phyloP scores from a whole-genome alignment of 2,888 invertebrate species.

The Chloromyia formosa region DNA sequence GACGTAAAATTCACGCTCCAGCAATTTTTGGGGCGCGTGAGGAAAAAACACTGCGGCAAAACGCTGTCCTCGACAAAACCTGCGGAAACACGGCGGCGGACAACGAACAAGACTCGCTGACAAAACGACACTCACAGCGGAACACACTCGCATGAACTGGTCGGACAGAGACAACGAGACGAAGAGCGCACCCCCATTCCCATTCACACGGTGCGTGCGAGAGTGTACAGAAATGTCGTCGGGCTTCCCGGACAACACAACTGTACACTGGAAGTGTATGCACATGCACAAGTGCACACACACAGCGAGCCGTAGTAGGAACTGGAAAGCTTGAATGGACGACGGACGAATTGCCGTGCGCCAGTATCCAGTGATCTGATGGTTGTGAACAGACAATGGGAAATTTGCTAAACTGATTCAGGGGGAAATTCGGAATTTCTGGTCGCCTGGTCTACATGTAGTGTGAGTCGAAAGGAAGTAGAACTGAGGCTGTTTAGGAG shows the following conservation, averaged over 20 bases:
- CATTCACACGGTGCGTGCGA: not conserved
- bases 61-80: not conserved
- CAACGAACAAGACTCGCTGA: not conserved
- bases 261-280: not conserved
- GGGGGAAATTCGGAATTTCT: no score
- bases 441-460: no score
- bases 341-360: no score
- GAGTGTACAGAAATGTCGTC: not conserved
- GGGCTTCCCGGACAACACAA: not conserved
- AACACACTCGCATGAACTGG: not conserved
- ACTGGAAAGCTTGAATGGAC: not conserved
- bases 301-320: not conserved
- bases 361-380: no score
- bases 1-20: not conserved
- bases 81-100: not conserved
- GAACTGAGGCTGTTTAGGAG: no score
- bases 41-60: not conserved
- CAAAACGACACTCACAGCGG: not conserved
- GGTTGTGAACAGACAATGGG: no score
- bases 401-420: no score
- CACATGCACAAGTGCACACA: not conserved
- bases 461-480: no score
- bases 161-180: not conserved
- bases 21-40: not conserved
- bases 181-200: slow-evolving; percentile 1